Evolutionary conservation across 2,888 invertebrate species (phyloP), one percentile per base, ranked within the genome.

Genomic region (Agrilus cyanescens): DNA sequence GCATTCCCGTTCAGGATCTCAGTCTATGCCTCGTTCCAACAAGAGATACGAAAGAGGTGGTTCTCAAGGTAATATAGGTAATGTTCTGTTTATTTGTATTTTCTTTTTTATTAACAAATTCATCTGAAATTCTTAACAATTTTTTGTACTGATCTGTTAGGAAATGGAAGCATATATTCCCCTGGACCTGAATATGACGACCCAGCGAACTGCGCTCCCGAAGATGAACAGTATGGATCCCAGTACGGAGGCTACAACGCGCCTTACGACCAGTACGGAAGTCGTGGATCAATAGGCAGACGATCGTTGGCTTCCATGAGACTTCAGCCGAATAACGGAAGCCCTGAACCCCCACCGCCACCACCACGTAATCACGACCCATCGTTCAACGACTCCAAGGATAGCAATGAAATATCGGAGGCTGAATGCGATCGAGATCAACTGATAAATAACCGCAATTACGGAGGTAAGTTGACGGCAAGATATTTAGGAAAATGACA

Each of bases 331-430:
- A 67, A 71, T 46, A 71, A 68, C 45, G 70, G 69, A 53, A 76
- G 72, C 61, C 83, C 72, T 67, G 73, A 73, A 70, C 77, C 71
- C 50, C 78, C 71, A 60, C 79, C 68, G 72, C 89, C 82, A 53
- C 89, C 81, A 57, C 88, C 80, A 61, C 82, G 80, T 62, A 88
- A 88, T 68, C 85, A 87, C 59, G 86, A 85, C 66, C 77, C 74
- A 57, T 82, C 82, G 44, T 89, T 89, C 71, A 90, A 91, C 70
- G 90, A 90, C 68, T 88, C 88, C 64, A 90, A 90, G 73, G 89
- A 90, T 67, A 89, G 89, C 69, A 90, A 89, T 71, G 90, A 90
- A 70, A 87, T 89, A 69, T 89, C 88, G 62, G 90, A 90, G 69
- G 89, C 90, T 56, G 90, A 90, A 68, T 90, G 90, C 67, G 90